These are phyloP conservation scores for Misgurnus anguillicaudatus DNA, from an alignment of 2,113 vertebrate genomes.

Conservation along the genomic window DNA sequence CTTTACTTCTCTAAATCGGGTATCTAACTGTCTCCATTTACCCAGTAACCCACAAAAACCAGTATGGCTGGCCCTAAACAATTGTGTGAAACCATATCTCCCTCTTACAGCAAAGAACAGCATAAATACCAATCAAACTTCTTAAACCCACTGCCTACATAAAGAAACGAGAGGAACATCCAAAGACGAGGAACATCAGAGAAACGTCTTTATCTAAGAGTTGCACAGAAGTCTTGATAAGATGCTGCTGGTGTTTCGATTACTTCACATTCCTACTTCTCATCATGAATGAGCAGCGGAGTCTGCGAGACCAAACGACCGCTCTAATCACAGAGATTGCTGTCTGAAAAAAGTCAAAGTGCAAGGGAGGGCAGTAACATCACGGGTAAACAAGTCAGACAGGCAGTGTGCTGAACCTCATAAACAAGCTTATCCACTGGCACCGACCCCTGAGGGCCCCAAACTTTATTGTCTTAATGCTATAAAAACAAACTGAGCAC, in stretches of 20 bases:
- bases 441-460: slow-evolving; percentile 1
- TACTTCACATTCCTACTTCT: slow-evolving; percentile 45
- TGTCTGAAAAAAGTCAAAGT: slow-evolving; percentile 45
- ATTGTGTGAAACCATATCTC: slow-evolving; percentile 12
- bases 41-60: background rate
- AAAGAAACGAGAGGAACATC: slow-evolving; percentile 29
- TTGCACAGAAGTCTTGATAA: slow-evolving; percentile 48
- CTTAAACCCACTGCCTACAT: background rate
- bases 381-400: slow-evolving; percentile 30
- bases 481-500: slow-evolving; percentile 26
- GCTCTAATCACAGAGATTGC: slow-evolving; percentile 52
- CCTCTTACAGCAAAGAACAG: slow-evolving; percentile 14
- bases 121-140: slow-evolving; percentile 38
- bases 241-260: slow-evolving; percentile 44
- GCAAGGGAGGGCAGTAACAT: slow-evolving; percentile 37
- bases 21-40: background rate
- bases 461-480: slow-evolving; percentile 32
- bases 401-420: slow-evolving; percentile 32
- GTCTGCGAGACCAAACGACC: slow-evolving; percentile 40
- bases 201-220: slow-evolving; percentile 45
- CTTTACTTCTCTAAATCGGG: background rate
- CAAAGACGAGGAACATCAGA: slow-evolving; percentile 23
- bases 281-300: slow-evolving; percentile 39
- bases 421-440: slow-evolving; percentile 38
- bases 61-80: slow-evolving; percentile 3